These are phyloP conservation scores for Dasysyrphus albostriatus DNA, from an alignment of 2,888 invertebrate species.

Conservation along the genomic window DNA sequence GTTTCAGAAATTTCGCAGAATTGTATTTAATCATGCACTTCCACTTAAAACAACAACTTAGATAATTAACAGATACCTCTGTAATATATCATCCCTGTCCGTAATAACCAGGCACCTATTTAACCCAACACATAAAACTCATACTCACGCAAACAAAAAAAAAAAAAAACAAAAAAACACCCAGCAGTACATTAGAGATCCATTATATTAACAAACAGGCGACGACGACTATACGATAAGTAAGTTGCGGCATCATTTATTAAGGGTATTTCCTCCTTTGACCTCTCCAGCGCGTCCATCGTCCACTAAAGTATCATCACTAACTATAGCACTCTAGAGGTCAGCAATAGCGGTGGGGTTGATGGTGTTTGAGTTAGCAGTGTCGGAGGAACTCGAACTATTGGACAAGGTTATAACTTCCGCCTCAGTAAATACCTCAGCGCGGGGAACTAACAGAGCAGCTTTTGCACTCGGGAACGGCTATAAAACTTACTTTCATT, in stretches of 20 bases:
- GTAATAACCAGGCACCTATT: constrained; percentile 50
- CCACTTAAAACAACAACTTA: constrained; percentile 52
- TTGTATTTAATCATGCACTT: constrained; percentile 57
- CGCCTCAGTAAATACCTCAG: constrained; percentile 60
- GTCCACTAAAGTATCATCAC: constrained; percentile 42
- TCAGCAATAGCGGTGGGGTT: constrained; percentile 19
- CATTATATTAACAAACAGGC: constrained; percentile 61
- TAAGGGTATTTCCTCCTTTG: constrained; percentile 60
- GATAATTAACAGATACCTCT: constrained; percentile 50
- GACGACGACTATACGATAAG: constrained; percentile 44
- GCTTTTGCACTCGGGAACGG: constrained; percentile 64
- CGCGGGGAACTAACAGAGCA: constrained; percentile 17
- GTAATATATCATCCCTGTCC: constrained; percentile 50
- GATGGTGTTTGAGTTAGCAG: constrained; percentile 22
- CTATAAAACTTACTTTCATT: constrained; percentile 75
- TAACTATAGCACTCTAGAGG: constrained; percentile 30
- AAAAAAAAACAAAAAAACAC: constrained; percentile 26
- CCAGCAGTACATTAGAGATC: constrained; percentile 39
- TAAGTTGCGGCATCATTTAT: constrained; percentile 71
- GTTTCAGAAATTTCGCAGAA: constrained; percentile 4
- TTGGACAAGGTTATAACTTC: constrained; percentile 71
- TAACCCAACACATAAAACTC: constrained; percentile 11
- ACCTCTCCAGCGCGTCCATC: constrained; percentile 28
- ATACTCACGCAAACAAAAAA: background rate
- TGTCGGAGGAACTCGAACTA: constrained; percentile 21